Base-by-base conservation (phyloP, 2,888 invertebrate species). In the Cheiracanthium punctorium region DNA sequence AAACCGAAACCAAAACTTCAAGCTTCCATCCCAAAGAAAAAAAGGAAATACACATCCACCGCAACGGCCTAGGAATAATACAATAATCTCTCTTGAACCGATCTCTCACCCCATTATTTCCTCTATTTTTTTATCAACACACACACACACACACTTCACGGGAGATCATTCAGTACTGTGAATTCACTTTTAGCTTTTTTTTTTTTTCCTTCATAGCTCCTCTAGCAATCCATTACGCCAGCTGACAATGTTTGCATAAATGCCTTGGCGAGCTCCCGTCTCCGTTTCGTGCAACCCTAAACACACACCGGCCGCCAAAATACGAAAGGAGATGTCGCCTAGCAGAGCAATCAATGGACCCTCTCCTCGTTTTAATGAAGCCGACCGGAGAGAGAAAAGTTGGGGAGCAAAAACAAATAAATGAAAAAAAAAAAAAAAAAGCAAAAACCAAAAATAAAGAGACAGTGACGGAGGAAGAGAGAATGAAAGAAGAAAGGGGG, bases 331-430 rank as follows among this genome's bases (percentile, higher is more conserved):
- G 37, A 70, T 79, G 79, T 79, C 79, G 79, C 71, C 79, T 24
- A 58, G 58, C 70, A n/a, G 58, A 79, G 71, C 79, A 79, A 79
- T 79, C 79, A 79, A 79, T 79, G 79, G 71, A 71, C 79, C 30
- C 37, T 37, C 7, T 37, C 29, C n/a, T n/a, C 52, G 52, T 37
- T 65, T 65, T 75, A 75, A 75, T 75, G 75, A 75, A 75, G 33
- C 58, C 58, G 58, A 52, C 32, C 70, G 29, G 8, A 71, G n/a
- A n/a, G n/a, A n/a, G 14, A 58, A 74, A 48, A 64, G 28, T 7
- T 10, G 64, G 28, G 5, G 5, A 64, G 24, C 2, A 64, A 64
- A 5, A 64, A 64, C 64, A 28, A 24, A 64, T n/a, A 64, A 64
- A 7, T 8, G 14, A 64, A 24, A 64, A 48, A 48, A 48, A 10